A percentile compares a stretch with the other conserved stretches of the same genome.
Evolutionary conservation across 2,888 invertebrate genomes (phyloP).

Genomic region (Iphiclides podalirius): DNA sequence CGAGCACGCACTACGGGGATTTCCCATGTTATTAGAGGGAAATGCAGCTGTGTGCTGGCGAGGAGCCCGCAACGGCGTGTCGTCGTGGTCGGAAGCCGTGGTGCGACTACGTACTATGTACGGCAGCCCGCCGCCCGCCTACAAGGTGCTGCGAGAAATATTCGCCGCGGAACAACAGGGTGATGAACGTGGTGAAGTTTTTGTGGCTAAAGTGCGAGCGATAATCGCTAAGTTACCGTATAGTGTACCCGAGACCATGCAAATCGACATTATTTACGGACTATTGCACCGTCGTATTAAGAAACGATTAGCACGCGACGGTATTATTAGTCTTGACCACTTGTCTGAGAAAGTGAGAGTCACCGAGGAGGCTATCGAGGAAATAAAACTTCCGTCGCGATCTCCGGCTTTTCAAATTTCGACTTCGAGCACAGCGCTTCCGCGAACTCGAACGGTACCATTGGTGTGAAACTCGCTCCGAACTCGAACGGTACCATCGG

Average conservation of each 20-base stretch:
- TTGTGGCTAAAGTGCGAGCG: conserved; percentile 7
- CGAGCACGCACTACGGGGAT: conserved; percentile 23
- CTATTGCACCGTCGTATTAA: neutral
- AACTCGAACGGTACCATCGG: too few relatives aligned
- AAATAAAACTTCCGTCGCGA: too few relatives aligned
- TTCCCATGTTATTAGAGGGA: conserved; percentile 24
- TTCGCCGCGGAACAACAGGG: neutral
- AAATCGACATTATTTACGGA: neutral
- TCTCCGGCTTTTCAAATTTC: too few relatives aligned
- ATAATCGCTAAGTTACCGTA: neutral
- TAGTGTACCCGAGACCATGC: neutral
- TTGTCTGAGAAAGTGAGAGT: neutral
- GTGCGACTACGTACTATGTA: conserved; percentile 18
- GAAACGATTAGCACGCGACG: neutral
- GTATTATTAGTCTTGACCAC: neutral
- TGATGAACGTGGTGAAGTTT: conserved; percentile 16
- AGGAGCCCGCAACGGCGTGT: conserved; percentile 8
- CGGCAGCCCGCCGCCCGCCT: conserved; percentile 20
- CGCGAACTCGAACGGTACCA: too few relatives aligned
- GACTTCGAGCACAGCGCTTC: neutral
- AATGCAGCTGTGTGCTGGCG: conserved; percentile 24
- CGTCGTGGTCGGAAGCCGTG: conserved; percentile 20
- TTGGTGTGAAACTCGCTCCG: too few relatives aligned
- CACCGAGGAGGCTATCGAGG: conserved; percentile 2
- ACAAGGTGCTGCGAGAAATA: conserved; percentile 19